A percentile compares a stretch with the other conserved stretches of the same genome.
Evolutionary conservation across 2,113 vertebrate species (phyloP).

Genomic region (Todiramphus saurophagus): DNA sequence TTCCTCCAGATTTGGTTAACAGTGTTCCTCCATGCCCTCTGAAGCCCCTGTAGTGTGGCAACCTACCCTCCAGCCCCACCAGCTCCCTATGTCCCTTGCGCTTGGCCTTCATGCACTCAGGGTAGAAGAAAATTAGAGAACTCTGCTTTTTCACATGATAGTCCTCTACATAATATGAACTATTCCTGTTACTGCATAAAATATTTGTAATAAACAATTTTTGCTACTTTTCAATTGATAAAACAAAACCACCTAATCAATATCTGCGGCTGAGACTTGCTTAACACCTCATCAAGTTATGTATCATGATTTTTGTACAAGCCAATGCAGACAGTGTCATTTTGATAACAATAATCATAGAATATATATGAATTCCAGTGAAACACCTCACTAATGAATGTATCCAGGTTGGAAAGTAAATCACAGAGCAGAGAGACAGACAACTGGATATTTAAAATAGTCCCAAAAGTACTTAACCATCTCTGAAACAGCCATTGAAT

Average conservation of each 20-base stretch:
- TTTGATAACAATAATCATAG: neutral
- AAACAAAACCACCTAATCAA: conserved; percentile 8
- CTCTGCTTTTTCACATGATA: neutral
- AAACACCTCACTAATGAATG: neutral
- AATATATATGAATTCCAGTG: neutral
- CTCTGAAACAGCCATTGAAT: neutral
- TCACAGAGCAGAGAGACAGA: neutral
- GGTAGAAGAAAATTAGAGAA: neutral
- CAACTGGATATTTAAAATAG: neutral
- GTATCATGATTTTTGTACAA: neutral
- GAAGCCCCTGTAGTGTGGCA: neutral
- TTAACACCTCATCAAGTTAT: neutral
- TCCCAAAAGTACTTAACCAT: neutral
- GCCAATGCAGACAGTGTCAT: neutral
- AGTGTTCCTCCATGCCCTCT: neutral
- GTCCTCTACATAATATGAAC: neutral
- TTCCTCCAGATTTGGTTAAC: neutral
- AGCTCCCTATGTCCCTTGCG: rapidly evolving
- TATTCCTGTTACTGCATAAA: neutral
- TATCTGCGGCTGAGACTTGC: neutral
- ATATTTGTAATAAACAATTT: neutral
- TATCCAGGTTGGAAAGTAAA: neutral
- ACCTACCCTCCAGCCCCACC: neutral
- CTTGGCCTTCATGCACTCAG: rapidly evolving
- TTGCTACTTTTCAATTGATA: neutral